phyloP scores from a whole-genome alignment of 2,113 vertebrate species.

The Dicentrarchus labrax region DNA sequence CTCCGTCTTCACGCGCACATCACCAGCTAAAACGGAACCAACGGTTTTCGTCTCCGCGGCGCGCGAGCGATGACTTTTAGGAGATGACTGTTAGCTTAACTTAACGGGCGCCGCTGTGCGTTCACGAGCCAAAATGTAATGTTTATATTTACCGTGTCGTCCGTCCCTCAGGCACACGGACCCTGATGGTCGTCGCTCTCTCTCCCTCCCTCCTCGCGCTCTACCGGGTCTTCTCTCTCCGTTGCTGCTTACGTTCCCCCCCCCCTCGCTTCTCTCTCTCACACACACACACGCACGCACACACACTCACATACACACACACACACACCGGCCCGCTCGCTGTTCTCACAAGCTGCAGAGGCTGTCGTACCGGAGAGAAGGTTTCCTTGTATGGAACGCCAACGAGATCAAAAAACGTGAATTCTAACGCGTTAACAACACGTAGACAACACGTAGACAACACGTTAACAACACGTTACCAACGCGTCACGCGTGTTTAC shows the following conservation, averaged over 20 bases:
- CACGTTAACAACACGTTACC: too few relatives aligned
- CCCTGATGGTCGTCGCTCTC: conserved; percentile 74
- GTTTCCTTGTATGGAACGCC: too few relatives aligned
- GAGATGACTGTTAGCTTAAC: conserved; percentile 51
- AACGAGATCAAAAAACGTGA: too few relatives aligned
- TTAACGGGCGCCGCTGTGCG: conserved; percentile 34
- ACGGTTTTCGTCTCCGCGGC: conserved; percentile 45
- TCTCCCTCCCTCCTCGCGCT: conserved; percentile 71
- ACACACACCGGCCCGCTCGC: conserved; percentile 64
- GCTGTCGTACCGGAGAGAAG: conserved; percentile 69
- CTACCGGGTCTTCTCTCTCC: conserved; percentile 84
- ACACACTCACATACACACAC: conserved; percentile 60
- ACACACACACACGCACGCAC: conserved; percentile 68
- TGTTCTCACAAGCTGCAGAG: conserved; percentile 81
- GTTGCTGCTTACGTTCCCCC: conserved; percentile 80
- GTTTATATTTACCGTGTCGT: conserved; percentile 88
- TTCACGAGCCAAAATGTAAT: conserved; percentile 57
- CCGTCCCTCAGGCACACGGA: conserved; percentile 84
- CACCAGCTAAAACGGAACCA: conserved; percentile 67
- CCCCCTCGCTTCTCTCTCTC: conserved; percentile 74
- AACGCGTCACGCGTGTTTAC: too few relatives aligned
- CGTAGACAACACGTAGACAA: too few relatives aligned
- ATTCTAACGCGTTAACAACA: too few relatives aligned
- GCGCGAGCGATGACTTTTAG: conserved; percentile 60
- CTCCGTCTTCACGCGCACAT: conserved; percentile 74